Evolutionary conservation across 2,888 invertebrate species (phyloP).

Genomic region (Chrysopilus asiliformis): DNA sequence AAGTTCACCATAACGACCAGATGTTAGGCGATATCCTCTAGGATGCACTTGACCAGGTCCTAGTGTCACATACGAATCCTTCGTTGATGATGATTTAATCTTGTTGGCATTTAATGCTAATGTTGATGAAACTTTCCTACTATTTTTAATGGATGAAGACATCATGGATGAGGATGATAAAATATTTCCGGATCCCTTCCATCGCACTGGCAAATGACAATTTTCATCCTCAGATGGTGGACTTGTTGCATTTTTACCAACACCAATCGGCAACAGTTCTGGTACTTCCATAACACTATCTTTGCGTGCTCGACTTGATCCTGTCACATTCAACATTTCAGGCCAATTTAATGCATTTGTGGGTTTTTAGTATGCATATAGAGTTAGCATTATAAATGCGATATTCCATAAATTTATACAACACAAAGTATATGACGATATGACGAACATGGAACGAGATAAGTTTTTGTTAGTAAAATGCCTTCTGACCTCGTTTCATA

Average conservation of each 20-base stretch:
- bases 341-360: too few species aligned
- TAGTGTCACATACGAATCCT: constrained; percentile 35
- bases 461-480: background rate
- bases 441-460: background rate
- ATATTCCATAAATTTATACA: background rate
- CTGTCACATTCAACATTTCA: too few species aligned
- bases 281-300: constrained; percentile 44
- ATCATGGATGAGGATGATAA: constrained; percentile 12
- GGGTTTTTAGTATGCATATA: too few species aligned
- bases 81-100: constrained; percentile 15
- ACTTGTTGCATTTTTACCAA: constrained; percentile 39
- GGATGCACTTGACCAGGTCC: constrained; percentile 76
- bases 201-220: constrained; percentile 25
- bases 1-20: constrained; percentile 64
- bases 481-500: too few species aligned
- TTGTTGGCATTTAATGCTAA: constrained; percentile 19
- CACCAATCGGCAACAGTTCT: constrained; percentile 31
- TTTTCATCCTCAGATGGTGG: constrained; percentile 44
- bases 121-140: constrained; percentile 2
- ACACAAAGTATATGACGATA: background rate
- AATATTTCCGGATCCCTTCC: constrained; percentile 32
- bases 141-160: constrained; percentile 2
- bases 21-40: constrained; percentile 53
- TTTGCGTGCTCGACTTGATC: constrained; percentile 40
- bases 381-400: too few species aligned